A percentile compares a stretch with the other conserved stretches of the same genome.
These are phyloP conservation scores for Aphrophora alni DNA, from an alignment of 2,888 invertebrate species.

Conservation along the genomic window DNA sequence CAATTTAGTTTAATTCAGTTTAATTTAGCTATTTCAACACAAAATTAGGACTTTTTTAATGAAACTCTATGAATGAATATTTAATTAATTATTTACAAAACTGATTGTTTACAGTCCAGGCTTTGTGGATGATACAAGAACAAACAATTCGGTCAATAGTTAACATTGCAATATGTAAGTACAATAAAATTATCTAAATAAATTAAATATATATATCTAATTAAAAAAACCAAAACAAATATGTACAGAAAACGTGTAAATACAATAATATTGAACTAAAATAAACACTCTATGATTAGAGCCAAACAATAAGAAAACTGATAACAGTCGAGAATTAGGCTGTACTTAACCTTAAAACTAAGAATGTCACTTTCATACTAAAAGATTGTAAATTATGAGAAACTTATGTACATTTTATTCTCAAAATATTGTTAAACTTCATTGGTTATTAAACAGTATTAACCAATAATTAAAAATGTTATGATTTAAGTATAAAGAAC, in stretches of 20 bases:
- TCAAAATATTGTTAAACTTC: too few relatives aligned
- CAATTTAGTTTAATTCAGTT: not conserved
- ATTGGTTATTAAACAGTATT: too few relatives aligned
- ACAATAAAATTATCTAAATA: not conserved
- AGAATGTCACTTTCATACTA: too few relatives aligned
- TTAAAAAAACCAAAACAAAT: not conserved
- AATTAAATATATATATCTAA: not conserved
- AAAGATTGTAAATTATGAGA: too few relatives aligned
- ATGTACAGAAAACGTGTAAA: not conserved
- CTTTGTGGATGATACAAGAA: not conserved
- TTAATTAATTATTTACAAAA: not conserved
- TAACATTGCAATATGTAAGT: not conserved
- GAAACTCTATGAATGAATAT: not conserved
- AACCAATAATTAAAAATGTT: too few relatives aligned
- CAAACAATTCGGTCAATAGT: not conserved
- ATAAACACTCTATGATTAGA: too few relatives aligned
- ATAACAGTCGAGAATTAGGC: too few relatives aligned
- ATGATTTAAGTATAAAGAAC: too few relatives aligned
- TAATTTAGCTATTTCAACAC: not conserved
- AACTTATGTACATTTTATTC: too few relatives aligned
- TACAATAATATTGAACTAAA: too few relatives aligned
- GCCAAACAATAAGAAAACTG: too few relatives aligned
- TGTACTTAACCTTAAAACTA: too few relatives aligned
- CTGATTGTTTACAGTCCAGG: not conserved
- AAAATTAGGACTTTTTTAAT: not conserved